A percentile compares a stretch with the other conserved stretches of the same genome.
Evolutionary conservation across 2,888 invertebrate species (phyloP).

Genomic region (Himalopsyche anomala): DNA sequence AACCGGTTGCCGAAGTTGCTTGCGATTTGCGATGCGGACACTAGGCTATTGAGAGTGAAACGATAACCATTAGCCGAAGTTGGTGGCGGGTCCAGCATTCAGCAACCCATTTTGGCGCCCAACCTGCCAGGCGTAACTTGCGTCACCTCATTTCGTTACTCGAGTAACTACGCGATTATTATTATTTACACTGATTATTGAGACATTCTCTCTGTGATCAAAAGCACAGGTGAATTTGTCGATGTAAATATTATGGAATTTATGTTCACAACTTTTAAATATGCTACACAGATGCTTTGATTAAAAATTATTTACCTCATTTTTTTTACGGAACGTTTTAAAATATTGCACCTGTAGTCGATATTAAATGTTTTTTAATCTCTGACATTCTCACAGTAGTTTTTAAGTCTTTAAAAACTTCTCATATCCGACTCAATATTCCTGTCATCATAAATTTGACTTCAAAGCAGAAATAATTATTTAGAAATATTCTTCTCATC

Average conservation of each 20-base stretch:
- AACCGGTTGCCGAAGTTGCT: slow-evolving; percentile 51
- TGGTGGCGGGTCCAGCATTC: slow-evolving; percentile 1
- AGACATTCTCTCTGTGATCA: slow-evolving; percentile 13
- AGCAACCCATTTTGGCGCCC: slow-evolving; percentile 35
- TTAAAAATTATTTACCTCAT: no score
- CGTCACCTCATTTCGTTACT: neutral
- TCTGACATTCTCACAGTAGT: no score
- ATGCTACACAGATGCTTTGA: no score
- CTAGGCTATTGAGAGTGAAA: slow-evolving; percentile 54
- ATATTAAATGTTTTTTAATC: no score
- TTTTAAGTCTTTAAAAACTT: no score
- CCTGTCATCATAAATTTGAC: no score
- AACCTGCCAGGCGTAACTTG: neutral
- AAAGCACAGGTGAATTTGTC: slow-evolving; percentile 39
- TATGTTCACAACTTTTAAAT: neutral
- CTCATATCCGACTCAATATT: no score
- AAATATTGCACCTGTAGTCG: no score
- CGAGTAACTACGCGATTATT: slow-evolving; percentile 22
- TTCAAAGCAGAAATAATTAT: no score
- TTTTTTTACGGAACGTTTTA: no score
- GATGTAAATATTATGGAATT: neutral
- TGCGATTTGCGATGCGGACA: slow-evolving; percentile 35
- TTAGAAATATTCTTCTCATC: no score
- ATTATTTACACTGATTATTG: slow-evolving; percentile 21
- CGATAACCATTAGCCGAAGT: slow-evolving; percentile 41